These are phyloP conservation scores for Trissolcus basalis DNA, from an alignment of 1,140 invertebrate genomes.

Conservation along the genomic window DNA sequence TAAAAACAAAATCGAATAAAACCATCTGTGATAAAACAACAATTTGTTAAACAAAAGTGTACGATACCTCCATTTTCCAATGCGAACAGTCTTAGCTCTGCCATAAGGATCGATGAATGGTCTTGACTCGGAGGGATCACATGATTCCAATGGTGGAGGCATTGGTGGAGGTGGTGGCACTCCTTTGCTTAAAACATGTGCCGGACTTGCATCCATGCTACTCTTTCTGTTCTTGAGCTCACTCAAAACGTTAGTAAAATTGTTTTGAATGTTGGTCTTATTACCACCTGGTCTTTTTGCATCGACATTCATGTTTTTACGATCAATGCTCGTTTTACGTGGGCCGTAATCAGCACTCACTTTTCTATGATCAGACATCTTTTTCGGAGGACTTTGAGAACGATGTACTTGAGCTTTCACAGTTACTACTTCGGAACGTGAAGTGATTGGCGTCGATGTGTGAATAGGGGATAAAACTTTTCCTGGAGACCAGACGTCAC, in stretches of 20 bases:
- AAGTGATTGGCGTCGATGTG: constrained; percentile 60
- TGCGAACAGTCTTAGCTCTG: constrained; percentile 94
- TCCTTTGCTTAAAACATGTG: constrained; percentile 74
- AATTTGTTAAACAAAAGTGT: background rate
- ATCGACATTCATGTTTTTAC: constrained; percentile 65
- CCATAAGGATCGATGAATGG: constrained; percentile 94
- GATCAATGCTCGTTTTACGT: constrained; percentile 68
- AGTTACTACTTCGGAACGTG: constrained; percentile 71
- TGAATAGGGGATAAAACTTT: constrained; percentile 59
- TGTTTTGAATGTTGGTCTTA: constrained; percentile 74
- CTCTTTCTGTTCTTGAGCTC: constrained; percentile 79
- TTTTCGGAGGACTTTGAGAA: constrained; percentile 73
- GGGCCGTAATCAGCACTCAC: constrained; percentile 65
- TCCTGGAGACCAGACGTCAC: constrained; percentile 66
- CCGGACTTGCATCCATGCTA: constrained; percentile 78
- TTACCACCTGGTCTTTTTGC: constrained; percentile 64
- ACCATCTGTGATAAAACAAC: too few species aligned
- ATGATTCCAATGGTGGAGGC: constrained; percentile 87
- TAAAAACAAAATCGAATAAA: too few species aligned
- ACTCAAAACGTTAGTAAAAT: constrained; percentile 78
- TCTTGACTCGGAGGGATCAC: constrained; percentile 84
- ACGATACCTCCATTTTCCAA: constrained; percentile 89
- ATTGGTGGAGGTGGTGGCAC: constrained; percentile 89
- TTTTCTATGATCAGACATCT: constrained; percentile 65
- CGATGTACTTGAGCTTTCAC: constrained; percentile 77